Conservation (phyloP, 2,888 invertebrate species). For the Lathronympha strigana region DNA sequence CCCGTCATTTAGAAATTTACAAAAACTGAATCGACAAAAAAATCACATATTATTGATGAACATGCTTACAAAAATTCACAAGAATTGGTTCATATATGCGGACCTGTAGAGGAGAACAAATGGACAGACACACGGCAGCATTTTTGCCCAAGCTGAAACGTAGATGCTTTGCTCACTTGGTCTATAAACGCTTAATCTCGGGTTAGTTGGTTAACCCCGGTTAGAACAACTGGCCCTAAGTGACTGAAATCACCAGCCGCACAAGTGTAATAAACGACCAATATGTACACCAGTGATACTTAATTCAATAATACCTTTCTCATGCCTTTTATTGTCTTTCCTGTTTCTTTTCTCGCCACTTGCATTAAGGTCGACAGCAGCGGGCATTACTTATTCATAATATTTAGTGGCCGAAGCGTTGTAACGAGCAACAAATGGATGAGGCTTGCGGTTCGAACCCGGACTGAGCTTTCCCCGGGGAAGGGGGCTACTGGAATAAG, state of each 20-base stretch:
- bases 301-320: conserved; percentile 5
- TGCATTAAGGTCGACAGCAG: conserved; percentile 46
- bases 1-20: too few relatives aligned
- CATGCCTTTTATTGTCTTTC: neutral
- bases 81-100: too few relatives aligned
- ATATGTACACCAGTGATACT: neutral
- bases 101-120: too few relatives aligned
- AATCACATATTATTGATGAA: too few relatives aligned
- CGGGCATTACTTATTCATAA: conserved; percentile 66
- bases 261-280: neutral
- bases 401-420: conserved; percentile 60
- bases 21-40: too few relatives aligned
- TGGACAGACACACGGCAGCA: too few relatives aligned
- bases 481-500: conserved; percentile 29
- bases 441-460: conserved; percentile 44
- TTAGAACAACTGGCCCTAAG: too few relatives aligned
- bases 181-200: too few relatives aligned
- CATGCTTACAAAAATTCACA: too few relatives aligned
- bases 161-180: too few relatives aligned
- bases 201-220: too few relatives aligned
- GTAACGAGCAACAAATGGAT: conserved; percentile 65
- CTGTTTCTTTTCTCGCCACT: conserved; percentile 30
- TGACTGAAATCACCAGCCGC: neutral
- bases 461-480: conserved; percentile 44
- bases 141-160: too few relatives aligned